A percentile compares a stretch with the other conserved stretches of the same genome.
These are phyloP conservation scores for Hyposoter dolosus DNA, from an alignment of 2,888 invertebrate genomes.

Conservation along the genomic window DNA sequence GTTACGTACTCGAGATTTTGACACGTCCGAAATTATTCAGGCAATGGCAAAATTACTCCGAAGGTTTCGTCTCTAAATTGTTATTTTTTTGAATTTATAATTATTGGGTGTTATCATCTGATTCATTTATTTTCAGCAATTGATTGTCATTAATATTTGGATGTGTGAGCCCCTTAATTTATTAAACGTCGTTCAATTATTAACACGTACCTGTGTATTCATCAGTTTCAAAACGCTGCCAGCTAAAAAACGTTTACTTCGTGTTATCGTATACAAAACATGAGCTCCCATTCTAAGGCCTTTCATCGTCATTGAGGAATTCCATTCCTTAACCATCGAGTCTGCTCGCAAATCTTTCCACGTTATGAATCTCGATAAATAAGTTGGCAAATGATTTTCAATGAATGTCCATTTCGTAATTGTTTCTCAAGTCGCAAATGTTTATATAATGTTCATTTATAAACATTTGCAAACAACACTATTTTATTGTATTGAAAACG, in stretches of 20 bases:
- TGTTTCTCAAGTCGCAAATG: not conserved
- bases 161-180: not conserved
- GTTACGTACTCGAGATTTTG: conserved; percentile 20
- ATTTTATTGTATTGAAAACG: not conserved
- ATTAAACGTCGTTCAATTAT: not conserved
- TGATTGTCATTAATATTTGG: not conserved
- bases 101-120: not conserved
- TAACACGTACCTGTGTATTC: conserved; percentile 90
- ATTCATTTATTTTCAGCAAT: not conserved
- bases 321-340: conserved; percentile 91
- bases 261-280: conserved; percentile 90
- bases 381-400: not conserved
- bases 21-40: conserved; percentile 11
- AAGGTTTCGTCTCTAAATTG: not conserved
- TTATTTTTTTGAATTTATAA: not conserved
- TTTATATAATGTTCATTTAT: no score
- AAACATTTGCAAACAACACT: no score
- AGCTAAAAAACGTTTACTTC: conserved; percentile 92
- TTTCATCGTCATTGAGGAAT: conserved; percentile 90
- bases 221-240: conserved; percentile 94
- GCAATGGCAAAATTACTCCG: conserved; percentile 9
- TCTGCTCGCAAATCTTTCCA: conserved; percentile 96
- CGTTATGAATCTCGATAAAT: conserved; percentile 88
- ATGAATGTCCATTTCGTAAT: not conserved
- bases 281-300: conserved; percentile 89